A percentile compares a stretch with the other conserved stretches of the same genome.
phyloP scores from a whole-genome alignment of 2,888 invertebrate species.

The Phorcus lineatus region DNA sequence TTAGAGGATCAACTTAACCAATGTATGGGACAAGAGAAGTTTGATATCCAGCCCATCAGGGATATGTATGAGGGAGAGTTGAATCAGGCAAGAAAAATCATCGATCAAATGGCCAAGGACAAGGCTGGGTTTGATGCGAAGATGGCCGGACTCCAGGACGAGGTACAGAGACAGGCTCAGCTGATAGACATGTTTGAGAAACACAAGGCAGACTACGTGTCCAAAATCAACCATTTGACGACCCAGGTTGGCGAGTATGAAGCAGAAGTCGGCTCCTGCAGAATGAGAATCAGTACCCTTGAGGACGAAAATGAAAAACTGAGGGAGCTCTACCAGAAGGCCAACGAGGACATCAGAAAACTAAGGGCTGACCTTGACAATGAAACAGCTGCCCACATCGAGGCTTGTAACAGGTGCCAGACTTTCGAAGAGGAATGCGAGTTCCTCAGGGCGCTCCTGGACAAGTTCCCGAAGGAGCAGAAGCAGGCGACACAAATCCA shows the following conservation, averaged over 20 bases:
- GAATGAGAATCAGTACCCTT: conserved; percentile 46
- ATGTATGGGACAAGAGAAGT: conserved; percentile 63
- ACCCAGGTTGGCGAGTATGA: conserved; percentile 57
- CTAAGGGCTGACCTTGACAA: conserved; percentile 74
- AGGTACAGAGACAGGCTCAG: conserved; percentile 67
- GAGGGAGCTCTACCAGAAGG: conserved; percentile 41
- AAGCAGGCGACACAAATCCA: conserved; percentile 42
- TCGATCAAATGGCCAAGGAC: conserved; percentile 75
- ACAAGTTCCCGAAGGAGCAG: conserved; percentile 36
- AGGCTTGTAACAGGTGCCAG: conserved; percentile 76
- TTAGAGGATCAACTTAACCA: conserved; percentile 69
- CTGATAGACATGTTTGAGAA: conserved; percentile 45
- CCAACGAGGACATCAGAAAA: conserved; percentile 49
- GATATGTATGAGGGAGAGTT: conserved; percentile 76
- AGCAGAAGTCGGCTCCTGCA: conserved; percentile 52
- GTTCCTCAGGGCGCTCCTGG: conserved; percentile 75
- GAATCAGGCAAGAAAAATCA: conserved; percentile 75
- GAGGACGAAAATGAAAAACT: conserved; percentile 51
- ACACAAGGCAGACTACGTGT: conserved; percentile 39
- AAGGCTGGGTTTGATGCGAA: conserved; percentile 76
- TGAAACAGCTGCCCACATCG: conserved; percentile 76
- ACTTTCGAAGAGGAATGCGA: conserved; percentile 76
- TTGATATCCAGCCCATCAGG: conserved; percentile 70
- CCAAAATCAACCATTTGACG: conserved; percentile 52
- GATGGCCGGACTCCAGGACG: conserved; percentile 75